Evolutionary conservation across 2,113 vertebrate species (phyloP), one percentile per base, ranked within the genome.

Genomic region (Oryzias curvinotus): DNA sequence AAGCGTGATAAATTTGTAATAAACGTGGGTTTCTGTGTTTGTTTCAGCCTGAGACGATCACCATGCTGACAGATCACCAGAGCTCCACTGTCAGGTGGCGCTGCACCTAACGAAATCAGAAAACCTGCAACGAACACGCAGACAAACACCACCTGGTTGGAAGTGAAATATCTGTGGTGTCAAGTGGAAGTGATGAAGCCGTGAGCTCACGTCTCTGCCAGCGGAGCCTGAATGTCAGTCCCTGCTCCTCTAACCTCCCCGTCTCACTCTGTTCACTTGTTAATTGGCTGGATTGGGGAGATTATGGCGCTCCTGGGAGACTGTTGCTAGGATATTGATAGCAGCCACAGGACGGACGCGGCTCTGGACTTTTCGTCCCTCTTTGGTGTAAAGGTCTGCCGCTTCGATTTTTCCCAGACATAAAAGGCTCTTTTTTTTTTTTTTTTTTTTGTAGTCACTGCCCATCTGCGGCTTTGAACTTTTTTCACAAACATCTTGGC

Each of bases 231-330:
- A 43, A 77, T 71, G 67, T 21, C 7, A 26, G 36, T 56, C 53
- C 52, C 49, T 1, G 41, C 7, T 49, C 25, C 51, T 53, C 56
- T 62, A 47, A 62, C 64, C 65, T 53, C 5, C 7, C 62, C 36
- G 12, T 18, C 47, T 17, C 44, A 14, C 16, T 17, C 44, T 65
- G 45, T 44, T 48, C 49, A 23, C 78, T 64, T 61, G 68, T 68
- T 86, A 88, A 90, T 80, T 77, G 77, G 85, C 62, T 62, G 69
- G 80, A 88, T 86, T 65, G 74, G 65, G 68, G 30, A 79, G 82
- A 86, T 89, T 82, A 88, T 47, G 26, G 57, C 48, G 63, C 58
- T 63, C 57, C 65, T 61, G 62, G 84, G 72, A 79, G 56, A 73
- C 1, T 5, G 78, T 85, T 83, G 73, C 73, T 71, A 82, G 85